Evolutionary conservation across 2,113 vertebrate species (phyloP).

Genomic region (Boleophthalmus pectinirostris): DNA sequence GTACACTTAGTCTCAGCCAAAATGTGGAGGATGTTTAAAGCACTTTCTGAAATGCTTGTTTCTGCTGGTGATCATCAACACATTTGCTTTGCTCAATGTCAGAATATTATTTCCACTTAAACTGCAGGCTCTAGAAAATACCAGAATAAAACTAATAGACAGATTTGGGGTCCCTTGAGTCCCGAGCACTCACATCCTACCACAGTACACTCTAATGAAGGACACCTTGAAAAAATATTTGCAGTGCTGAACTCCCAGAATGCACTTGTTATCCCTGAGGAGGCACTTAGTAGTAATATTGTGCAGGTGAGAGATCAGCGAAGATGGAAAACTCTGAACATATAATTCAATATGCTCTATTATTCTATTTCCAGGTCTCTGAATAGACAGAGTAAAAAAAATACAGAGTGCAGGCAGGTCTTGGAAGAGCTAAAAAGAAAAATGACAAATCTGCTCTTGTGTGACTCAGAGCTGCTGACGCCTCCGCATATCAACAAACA

Average conservation of each 20-base stretch:
- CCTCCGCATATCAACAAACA: conserved; percentile 34
- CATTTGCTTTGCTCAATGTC: conserved; percentile 52
- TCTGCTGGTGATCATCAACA: conserved; percentile 55
- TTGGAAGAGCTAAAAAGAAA: conserved; percentile 30
- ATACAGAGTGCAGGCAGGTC: conserved; percentile 6
- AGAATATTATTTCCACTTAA: conserved; percentile 36
- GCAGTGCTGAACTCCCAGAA: conserved; percentile 36
- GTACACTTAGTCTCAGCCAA: conserved; percentile 29
- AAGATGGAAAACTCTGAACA: conserved; percentile 5
- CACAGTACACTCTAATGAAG: conserved; percentile 30
- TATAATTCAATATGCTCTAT: neutral
- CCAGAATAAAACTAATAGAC: conserved; percentile 36
- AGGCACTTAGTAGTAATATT: conserved; percentile 20
- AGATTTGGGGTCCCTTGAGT: conserved; percentile 17
- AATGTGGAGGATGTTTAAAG: conserved; percentile 42
- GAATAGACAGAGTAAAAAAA: conserved; percentile 3
- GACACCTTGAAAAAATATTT: conserved; percentile 36
- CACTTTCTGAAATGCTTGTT: conserved; percentile 44
- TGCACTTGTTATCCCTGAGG: conserved; percentile 20
- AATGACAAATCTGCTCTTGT: conserved; percentile 29
- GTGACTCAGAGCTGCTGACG: conserved; percentile 38
- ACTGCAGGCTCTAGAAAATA: conserved; percentile 20
- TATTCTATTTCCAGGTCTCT: conserved; percentile 4
- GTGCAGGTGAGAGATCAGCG: conserved; percentile 19
- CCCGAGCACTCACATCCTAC: conserved; percentile 15